phyloP scores from a whole-genome alignment of 2,888 invertebrate genomes.

The Oxyscelio sp. region DNA sequence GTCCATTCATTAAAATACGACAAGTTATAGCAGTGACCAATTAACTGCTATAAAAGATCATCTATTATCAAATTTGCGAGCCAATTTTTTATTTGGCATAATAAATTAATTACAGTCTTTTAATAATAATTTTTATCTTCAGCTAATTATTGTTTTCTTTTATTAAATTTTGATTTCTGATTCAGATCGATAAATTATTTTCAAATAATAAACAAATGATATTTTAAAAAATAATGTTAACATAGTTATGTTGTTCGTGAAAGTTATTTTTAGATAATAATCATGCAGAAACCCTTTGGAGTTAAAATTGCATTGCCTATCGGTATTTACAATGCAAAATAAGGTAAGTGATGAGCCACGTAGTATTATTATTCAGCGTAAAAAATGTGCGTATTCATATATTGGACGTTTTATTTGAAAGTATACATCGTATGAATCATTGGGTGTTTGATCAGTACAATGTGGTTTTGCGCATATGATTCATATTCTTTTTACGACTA shows the following conservation, averaged over 20 bases:
- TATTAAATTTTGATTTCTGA: background rate
- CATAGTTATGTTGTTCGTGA: slow-evolving; percentile 9
- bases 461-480: slow-evolving; percentile 15
- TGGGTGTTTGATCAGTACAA: slow-evolving; percentile 27
- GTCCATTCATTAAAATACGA: too few relatives aligned
- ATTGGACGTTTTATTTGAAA: slow-evolving; percentile 25
- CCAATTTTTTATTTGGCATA: slow-evolving; percentile 9
- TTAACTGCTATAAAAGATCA: too few relatives aligned
- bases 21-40: too few relatives aligned
- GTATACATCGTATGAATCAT: slow-evolving; percentile 30
- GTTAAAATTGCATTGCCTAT: background rate
- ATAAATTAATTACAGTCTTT: slow-evolving; percentile 32
- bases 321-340: slow-evolving; percentile 19
- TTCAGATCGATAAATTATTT: background rate
- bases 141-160: slow-evolving; percentile 2
- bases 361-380: slow-evolving; percentile 7
- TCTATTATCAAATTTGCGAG: too few relatives aligned
- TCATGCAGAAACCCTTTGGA: background rate
- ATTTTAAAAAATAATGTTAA: background rate
- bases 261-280: slow-evolving; percentile 9
- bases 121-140: slow-evolving; percentile 26
- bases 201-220: background rate
- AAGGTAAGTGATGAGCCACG: slow-evolving; percentile 17
- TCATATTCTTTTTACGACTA: slow-evolving; percentile 30
- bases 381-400: slow-evolving; percentile 23